A percentile compares a stretch with the other conserved stretches of the same genome.
These are phyloP conservation scores for Apodemia zela DNA, from an alignment of 2,888 invertebrate species.

Conservation along the genomic window DNA sequence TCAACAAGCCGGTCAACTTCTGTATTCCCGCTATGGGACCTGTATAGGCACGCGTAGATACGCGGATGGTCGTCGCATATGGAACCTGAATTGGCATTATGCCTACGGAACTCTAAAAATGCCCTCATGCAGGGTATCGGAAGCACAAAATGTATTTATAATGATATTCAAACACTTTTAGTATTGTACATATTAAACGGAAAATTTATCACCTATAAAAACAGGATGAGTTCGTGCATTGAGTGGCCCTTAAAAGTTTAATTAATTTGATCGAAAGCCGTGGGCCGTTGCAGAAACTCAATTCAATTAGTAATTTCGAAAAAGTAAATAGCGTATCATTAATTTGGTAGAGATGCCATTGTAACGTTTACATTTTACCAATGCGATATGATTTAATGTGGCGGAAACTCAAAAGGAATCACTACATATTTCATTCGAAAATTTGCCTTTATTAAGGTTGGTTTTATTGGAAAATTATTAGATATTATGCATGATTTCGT, in stretches of 20 bases:
- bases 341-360: slow-evolving; percentile 25
- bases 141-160: slow-evolving; percentile 1
- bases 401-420: slow-evolving; percentile 11
- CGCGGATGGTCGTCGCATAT: too few relatives aligned
- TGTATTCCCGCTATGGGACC: too few relatives aligned
- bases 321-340: slow-evolving; percentile 47
- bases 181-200: slow-evolving; percentile 31
- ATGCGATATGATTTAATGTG: slow-evolving; percentile 4
- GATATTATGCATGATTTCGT: background rate
- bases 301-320: slow-evolving; percentile 60
- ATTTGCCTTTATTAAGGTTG: background rate
- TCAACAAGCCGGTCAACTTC: too few relatives aligned
- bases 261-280: slow-evolving; percentile 50
- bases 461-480: background rate
- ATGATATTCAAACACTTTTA: slow-evolving; percentile 23
- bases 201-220: slow-evolving; percentile 53
- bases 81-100: background rate
- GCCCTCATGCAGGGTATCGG: background rate
- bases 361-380: slow-evolving; percentile 23
- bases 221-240: slow-evolving; percentile 34
- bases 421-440: background rate
- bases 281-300: slow-evolving; percentile 39
- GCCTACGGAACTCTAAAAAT: background rate
- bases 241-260: slow-evolving; percentile 47
- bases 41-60: too few relatives aligned